phyloP scores from a whole-genome alignment of 2,113 vertebrate genomes.

The Chionodraco myersi region DNA sequence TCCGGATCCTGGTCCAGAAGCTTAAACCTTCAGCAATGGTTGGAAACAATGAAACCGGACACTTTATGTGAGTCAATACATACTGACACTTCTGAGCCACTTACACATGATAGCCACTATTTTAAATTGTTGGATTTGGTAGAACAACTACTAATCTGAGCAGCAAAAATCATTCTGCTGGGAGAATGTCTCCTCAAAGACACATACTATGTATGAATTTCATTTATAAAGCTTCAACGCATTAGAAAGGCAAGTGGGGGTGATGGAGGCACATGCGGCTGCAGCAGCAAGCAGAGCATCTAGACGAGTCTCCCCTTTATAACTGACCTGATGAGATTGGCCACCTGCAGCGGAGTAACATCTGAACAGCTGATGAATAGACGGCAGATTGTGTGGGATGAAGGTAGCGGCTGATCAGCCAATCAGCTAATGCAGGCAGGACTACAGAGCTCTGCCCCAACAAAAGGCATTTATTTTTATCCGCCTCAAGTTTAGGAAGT shows the following conservation, averaged over 20 bases:
- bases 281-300: background rate
- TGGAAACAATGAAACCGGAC: conserved; percentile 77
- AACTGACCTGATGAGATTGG: conserved; percentile 17
- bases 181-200: background rate
- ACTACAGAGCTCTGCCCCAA: background rate
- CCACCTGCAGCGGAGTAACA: background rate
- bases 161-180: conserved; percentile 3
- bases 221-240: background rate
- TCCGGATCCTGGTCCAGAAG: conserved; percentile 85
- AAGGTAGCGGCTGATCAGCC: conserved; percentile 21
- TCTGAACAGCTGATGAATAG: conserved; percentile 1
- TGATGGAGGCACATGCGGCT: background rate
- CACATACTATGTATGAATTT: background rate
- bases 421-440: background rate
- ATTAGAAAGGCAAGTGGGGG: background rate
- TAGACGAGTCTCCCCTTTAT: background rate
- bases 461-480: background rate
- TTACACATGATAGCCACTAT: no score
- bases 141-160: background rate
- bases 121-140: no score
- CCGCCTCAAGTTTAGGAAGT: background rate
- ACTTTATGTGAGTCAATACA: conserved; percentile 80
- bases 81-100: background rate
- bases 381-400: conserved; percentile 8
- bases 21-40: conserved; percentile 80